phyloP scores from a whole-genome alignment of 2,888 invertebrate genomes.

The Zhuqinia jingwanae region DNA sequence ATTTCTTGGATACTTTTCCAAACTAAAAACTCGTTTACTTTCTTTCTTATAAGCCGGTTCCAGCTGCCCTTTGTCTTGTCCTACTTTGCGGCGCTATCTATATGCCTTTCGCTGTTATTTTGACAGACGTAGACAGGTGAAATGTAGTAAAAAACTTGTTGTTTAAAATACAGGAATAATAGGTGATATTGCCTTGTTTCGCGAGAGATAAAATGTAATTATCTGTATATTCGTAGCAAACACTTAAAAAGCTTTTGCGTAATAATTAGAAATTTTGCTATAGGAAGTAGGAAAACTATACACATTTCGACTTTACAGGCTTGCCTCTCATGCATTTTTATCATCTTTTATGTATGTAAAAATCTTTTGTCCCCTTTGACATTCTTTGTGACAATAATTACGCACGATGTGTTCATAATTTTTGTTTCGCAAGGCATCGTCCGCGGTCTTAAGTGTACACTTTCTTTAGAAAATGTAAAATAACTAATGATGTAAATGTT shows the following conservation, averaged over 20 bases:
- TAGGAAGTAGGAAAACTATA: background rate
- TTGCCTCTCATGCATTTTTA: slow-evolving; percentile 18
- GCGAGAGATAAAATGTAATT: background rate
- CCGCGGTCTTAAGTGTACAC: no score
- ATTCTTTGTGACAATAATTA: no score
- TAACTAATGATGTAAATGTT: background rate
- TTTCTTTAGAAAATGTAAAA: no score
- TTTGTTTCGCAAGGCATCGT: no score
- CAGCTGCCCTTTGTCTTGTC: no score
- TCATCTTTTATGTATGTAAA: background rate
- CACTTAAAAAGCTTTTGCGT: slow-evolving; percentile 30
- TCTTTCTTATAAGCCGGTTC: slow-evolving; percentile 22
- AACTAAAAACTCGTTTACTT: background rate
- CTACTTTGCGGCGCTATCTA: background rate
- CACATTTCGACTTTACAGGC: background rate
- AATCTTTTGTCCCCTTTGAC: no score
- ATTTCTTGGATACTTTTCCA: background rate
- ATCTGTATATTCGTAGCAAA: background rate
- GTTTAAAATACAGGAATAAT: background rate
- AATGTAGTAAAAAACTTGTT: background rate
- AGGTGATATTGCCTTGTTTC: no score
- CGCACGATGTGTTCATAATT: no score
- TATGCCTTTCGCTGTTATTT: background rate
- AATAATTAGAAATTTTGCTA: slow-evolving; percentile 32
- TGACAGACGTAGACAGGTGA: slow-evolving; percentile 46